Evolutionary conservation across 2,797 vertebrate species (phyloP), one percentile per base, ranked within the genome.

Genomic region (Gymnocypris eckloni): DNA sequence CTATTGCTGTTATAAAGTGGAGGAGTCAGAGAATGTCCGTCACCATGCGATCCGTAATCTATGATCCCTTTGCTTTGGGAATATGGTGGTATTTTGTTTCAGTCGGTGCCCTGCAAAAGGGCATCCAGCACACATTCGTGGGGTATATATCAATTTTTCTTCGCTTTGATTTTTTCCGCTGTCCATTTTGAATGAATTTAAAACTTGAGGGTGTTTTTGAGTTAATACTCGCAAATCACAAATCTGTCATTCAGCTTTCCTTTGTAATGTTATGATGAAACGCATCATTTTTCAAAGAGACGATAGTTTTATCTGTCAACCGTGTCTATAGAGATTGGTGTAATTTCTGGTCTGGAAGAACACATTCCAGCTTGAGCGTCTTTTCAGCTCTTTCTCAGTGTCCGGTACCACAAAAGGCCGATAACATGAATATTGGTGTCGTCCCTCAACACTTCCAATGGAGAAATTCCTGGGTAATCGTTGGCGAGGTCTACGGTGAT

Each of bases 401-500:
- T 88, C 92, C 91, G 92, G 94, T 95, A 96, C 94, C 87, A 93
- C 90, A 91, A 93, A 95, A 94, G 93, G 94, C 94, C 95, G 96
- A 96, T 97, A 97, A 95, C 95, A 94, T 90, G 92, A 93, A 87
- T 92, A 93, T 94, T 95, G 95, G 94, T 93, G 93, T 94, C 94
- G 92, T 97, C 96, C 92, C 89, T 97, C 97, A 96, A 95, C 95
- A 80, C 96, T 93, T 93, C 81, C 96, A 95, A 97, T 96, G 94
- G 90, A 97, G 96, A 97, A 96, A 97, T 97, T 97, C 96, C 96
- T 95, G 86, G 89, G 88, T 96, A 97, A 97, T 96, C 94, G 94
- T 96, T 92, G 90, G 93, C 95, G 94, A 94, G 92, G 92, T 91
- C 92, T 92, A 86, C 92, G 83, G 90, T 91, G 92, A 91, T 91